phyloP scores from a whole-genome alignment of 2,113 vertebrate species.

The Hyperopisus bebe region DNA sequence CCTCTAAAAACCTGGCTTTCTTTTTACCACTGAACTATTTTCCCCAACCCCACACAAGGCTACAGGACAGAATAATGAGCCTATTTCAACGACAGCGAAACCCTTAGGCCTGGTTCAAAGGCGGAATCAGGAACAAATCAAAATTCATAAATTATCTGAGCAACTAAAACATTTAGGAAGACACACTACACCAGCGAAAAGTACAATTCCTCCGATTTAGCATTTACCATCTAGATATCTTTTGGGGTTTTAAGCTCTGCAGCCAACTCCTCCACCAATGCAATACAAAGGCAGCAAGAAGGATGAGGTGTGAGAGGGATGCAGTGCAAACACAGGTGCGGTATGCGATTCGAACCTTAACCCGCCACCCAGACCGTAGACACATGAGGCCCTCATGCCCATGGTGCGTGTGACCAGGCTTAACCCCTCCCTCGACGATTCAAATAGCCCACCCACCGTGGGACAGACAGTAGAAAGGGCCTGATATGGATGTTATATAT shows the following conservation, averaged over 20 bases:
- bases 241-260: background rate
- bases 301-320: too few species aligned
- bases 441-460: background rate
- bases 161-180: background rate
- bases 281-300: constrained; percentile 18
- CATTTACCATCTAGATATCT: background rate
- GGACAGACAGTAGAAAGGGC: background rate
- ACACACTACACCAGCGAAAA: background rate
- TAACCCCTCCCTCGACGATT: background rate
- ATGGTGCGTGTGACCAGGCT: background rate
- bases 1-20: background rate
- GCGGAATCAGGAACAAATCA: background rate
- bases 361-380: background rate
- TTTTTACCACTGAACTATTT: background rate
- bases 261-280: too few species aligned
- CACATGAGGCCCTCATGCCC: background rate
- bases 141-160: background rate
- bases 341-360: constrained; percentile 10
- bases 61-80: background rate
- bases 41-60: background rate
- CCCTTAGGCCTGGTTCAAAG: background rate
- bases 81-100: background rate
- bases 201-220: background rate
- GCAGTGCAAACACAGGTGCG: constrained; percentile 53
- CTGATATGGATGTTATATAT: background rate